Percentiles rank a stretch among this genome's conserved stretches.
Evolutionary conservation across 2,888 invertebrate species (phyloP).

Genomic region (Stenchaetothrips biformis): DNA sequence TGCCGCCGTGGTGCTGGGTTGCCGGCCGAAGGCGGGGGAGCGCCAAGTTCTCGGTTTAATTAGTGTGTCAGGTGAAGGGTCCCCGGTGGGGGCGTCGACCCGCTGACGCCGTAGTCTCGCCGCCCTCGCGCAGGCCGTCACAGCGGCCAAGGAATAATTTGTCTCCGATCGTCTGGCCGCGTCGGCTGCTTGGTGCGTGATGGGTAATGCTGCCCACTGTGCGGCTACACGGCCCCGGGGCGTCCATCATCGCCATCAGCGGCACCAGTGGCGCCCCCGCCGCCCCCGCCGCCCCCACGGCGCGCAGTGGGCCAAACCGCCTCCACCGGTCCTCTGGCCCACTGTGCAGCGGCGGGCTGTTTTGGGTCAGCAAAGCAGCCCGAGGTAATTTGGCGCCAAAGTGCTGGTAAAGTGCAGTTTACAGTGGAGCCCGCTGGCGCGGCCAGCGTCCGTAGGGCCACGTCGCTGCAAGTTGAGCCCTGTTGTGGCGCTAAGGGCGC

Average conservation of each 20-base stretch:
- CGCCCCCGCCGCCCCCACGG: neutral
- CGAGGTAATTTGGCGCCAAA: no score
- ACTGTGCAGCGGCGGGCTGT: neutral
- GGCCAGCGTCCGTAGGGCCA: neutral
- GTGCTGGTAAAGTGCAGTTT: no score
- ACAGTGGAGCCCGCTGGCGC: neutral
- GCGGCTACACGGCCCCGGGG: neutral
- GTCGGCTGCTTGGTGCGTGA: no score
- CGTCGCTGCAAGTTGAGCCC: no score
- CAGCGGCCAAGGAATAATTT: no score
- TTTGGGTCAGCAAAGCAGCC: neutral
- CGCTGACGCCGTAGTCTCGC: conserved; percentile 3
- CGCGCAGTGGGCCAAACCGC: neutral
- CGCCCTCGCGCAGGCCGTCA: neutral
- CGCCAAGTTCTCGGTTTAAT: conserved; percentile 11
- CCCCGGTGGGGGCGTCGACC: no score
- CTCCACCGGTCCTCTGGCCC: no score
- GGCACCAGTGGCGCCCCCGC: neutral
- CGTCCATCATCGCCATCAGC: neutral
- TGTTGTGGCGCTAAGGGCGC: no score
- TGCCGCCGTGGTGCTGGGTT: neutral
- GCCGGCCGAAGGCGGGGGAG: neutral
- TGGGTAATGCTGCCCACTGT: neutral
- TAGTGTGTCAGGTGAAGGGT: conserved; percentile 9
- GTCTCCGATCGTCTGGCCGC: no score